Conservation (phyloP, 2,113 vertebrate species). For the Martes martes region DNA sequence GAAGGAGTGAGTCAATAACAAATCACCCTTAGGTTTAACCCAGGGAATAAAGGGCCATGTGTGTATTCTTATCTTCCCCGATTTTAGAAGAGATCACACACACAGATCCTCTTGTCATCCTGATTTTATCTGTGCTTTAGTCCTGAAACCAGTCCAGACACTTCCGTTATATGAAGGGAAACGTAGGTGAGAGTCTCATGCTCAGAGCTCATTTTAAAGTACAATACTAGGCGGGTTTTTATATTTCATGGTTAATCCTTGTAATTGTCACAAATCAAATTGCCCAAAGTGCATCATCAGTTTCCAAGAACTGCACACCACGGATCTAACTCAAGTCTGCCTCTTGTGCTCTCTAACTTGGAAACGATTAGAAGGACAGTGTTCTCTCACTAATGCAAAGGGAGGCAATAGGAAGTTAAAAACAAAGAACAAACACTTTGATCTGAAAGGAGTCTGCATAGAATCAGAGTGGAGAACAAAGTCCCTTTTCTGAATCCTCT, state of each 20-base stretch:
- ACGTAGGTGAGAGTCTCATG: neutral
- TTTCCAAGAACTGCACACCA: conserved; percentile 18
- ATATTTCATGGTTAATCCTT: neutral
- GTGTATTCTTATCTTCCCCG: neutral
- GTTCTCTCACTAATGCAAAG: conserved; percentile 58
- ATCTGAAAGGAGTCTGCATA: conserved; percentile 40
- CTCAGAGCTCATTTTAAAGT: conserved; percentile 31
- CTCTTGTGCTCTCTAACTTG: conserved; percentile 7
- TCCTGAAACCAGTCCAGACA: conserved; percentile 24
- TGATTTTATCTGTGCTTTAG: conserved; percentile 8
- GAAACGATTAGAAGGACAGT: conserved; percentile 25
- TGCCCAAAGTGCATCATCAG: conserved; percentile 34
- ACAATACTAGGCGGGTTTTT: conserved; percentile 3
- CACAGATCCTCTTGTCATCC: neutral
- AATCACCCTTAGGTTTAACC: neutral
- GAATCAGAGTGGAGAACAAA: conserved; percentile 62
- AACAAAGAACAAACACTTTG: neutral
- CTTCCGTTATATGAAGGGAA: conserved; percentile 35
- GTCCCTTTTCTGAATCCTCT: conserved; percentile 50
- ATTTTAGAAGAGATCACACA: neutral
- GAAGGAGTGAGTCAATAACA: neutral
- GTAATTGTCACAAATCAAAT: conserved; percentile 64
- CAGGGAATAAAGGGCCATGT: neutral
- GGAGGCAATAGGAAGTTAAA: conserved; percentile 46
- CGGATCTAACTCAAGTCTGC: conserved; percentile 13